Percentiles rank a stretch among this genome's conserved stretches.
These are phyloP conservation scores for Sebastes vulpes DNA, from an alignment of 2,797 vertebrate species.

Conservation along the genomic window DNA sequence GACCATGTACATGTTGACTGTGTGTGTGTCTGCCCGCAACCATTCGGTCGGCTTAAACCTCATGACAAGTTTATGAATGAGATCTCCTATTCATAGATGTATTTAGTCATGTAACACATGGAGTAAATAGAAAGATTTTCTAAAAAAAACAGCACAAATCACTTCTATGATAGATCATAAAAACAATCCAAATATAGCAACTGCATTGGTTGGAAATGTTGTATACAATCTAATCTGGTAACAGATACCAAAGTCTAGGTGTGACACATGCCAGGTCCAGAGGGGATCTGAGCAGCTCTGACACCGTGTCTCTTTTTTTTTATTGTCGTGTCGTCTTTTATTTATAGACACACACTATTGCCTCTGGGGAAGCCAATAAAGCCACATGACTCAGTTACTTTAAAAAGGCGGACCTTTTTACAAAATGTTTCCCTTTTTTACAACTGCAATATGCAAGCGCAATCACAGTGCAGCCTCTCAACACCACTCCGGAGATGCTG, in stretches of 20 bases:
- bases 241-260: not conserved
- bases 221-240: not conserved
- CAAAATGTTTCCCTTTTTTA: slow-evolving; percentile 46
- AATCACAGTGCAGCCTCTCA: slow-evolving; percentile 1
- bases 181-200: not conserved
- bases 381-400: slow-evolving; percentile 46
- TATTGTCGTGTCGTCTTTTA: slow-evolving; percentile 53
- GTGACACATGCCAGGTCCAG: slow-evolving; percentile 17
- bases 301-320: slow-evolving; percentile 27
- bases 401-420: slow-evolving; percentile 36
- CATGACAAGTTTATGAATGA: slow-evolving; percentile 43
- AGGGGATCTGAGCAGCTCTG: slow-evolving; percentile 21
- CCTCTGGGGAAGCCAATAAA: slow-evolving; percentile 55
- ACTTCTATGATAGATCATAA: not conserved
- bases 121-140: not conserved
- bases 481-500: not conserved
- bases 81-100: not conserved
- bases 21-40: not conserved
- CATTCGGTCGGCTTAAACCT: slow-evolving; percentile 13
- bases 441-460: slow-evolving; percentile 8
- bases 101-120: not conserved
- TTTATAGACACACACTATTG: slow-evolving; percentile 46
- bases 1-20: slow-evolving; percentile 10
- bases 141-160: not conserved
- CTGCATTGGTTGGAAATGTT: too few species aligned